Evolutionary conservation across 2,888 invertebrate species (phyloP), one percentile per base, ranked within the genome.

Genomic region (Pammene aurita): DNA sequence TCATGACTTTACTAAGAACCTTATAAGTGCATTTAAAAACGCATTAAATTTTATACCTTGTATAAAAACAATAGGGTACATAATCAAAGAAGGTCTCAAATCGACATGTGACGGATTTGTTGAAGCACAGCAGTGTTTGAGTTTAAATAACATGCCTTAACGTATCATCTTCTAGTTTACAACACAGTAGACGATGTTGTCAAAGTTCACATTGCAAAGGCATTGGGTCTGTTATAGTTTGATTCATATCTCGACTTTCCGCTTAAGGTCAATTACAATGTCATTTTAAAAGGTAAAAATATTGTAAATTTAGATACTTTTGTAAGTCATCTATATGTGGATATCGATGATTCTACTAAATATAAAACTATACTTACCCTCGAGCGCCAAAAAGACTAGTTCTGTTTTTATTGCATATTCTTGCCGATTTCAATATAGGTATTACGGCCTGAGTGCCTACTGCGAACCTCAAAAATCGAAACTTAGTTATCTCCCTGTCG

Each of bases 151-250:
- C 60, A 61, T 55, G 41, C 5, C 34, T n/a, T 18, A 66, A 60
- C 58, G 61, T 66, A 50, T 69, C 65, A 66, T 67, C 68, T 68
- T 35, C 55, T 16, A 44, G 48, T 63, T 52, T 38, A 67, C 41
- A 41, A 52, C 50, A 50, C 5, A 46, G 60, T 46, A 14, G 35
- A 48, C 14, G 34, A 60, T 52, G 62, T 41, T 26, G 38, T 50
- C 10, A 41, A 62, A 50, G 18, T 18, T 62, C 38, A 11, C n/a
- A 62, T 41, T 62, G 61, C 50, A 50, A 48, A 9, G 13, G 10
- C 14, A 35, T 10, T 41, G 16, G 35, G 34, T 16, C 7, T 41
- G 0, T 38, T n/a, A 34, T 50, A 50, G 48, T 16, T 60, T 46
- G n/a, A 41, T 62, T 52, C 50, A 62, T 52, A n/a, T 5, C 16